phyloP scores from a whole-genome alignment of 2,113 vertebrate species.

The Notechis scutatus region DNA sequence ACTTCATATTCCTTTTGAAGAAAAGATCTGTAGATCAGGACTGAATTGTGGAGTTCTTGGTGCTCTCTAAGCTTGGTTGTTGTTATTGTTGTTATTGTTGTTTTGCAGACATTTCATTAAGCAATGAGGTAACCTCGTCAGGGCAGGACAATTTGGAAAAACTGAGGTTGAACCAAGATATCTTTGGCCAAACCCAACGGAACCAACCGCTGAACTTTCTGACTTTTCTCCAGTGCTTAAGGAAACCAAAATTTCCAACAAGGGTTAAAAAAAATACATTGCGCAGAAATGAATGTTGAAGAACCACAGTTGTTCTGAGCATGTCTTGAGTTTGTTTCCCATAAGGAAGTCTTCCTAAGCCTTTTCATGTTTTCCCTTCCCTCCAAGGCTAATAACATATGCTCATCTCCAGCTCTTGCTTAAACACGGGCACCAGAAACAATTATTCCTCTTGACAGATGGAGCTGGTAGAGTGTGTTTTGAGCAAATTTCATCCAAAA shows the following conservation, averaged over 20 bases:
- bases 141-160: not conserved
- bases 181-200: not conserved
- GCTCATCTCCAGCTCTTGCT: not conserved
- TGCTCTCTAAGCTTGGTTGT: not conserved
- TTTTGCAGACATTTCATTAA: not conserved
- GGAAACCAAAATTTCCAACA: conserved; percentile 1
- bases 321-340: not conserved
- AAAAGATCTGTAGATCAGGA: not conserved
- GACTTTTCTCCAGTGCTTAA: not conserved
- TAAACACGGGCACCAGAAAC: not conserved
- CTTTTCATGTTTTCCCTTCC: not conserved
- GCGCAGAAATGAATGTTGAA: not conserved
- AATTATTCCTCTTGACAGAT: not conserved
- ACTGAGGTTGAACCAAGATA: not conserved
- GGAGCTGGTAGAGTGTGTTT: rapidly evolving
- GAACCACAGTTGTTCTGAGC: not conserved
- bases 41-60: not conserved
- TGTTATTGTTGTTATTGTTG: too few relatives aligned
- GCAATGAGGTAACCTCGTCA: not conserved
- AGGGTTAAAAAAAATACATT: conserved; percentile 10
- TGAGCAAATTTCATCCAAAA: not conserved
- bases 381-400: not conserved
- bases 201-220: not conserved
- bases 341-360: not conserved
- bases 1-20: not conserved